phyloP scores from a whole-genome alignment of 2,888 invertebrate genomes.

The Protula sp. region DNA sequence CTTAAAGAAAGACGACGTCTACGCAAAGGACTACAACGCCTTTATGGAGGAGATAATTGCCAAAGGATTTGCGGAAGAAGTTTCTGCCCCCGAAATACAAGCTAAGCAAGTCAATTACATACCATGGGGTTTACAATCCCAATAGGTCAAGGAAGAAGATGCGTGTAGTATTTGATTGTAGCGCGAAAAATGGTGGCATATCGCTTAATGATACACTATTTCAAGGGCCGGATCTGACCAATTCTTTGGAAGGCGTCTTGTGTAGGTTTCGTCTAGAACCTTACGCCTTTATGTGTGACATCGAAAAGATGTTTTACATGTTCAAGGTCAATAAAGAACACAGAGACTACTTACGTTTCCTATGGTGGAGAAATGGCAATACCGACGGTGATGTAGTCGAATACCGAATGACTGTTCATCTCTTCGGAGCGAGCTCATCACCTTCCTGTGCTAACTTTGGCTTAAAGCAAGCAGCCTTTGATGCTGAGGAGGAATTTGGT shows the following conservation, averaged over 20 bases:
- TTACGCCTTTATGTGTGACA: slow-evolving; percentile 2
- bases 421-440: slow-evolving; percentile 6
- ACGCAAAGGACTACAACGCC: background rate
- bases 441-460: slow-evolving; percentile 10
- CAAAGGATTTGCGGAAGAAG: slow-evolving; percentile 3
- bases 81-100: background rate
- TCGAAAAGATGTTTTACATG: slow-evolving; percentile 6
- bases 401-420: slow-evolving; percentile 8
- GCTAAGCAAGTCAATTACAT: slow-evolving; percentile 1
- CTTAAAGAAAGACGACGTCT: background rate
- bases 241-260: slow-evolving; percentile 1
- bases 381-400: background rate
- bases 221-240: slow-evolving; percentile 6
- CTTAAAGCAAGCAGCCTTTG: background rate
- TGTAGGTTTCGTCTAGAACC: background rate
- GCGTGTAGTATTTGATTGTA: slow-evolving; percentile 8
- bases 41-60: slow-evolving; percentile 4
- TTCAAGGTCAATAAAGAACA: background rate
- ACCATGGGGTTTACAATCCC: slow-evolving; percentile 5
- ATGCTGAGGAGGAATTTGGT: slow-evolving; percentile 1
- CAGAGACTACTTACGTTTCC: slow-evolving; percentile 7
- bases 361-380: slow-evolving; percentile 12
- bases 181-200: background rate
- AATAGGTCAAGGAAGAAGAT: slow-evolving; percentile 6
- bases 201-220: slow-evolving; percentile 6